These are phyloP conservation scores for Eurois occulta DNA, from an alignment of 2,888 invertebrate genomes.

Conservation along the genomic window DNA sequence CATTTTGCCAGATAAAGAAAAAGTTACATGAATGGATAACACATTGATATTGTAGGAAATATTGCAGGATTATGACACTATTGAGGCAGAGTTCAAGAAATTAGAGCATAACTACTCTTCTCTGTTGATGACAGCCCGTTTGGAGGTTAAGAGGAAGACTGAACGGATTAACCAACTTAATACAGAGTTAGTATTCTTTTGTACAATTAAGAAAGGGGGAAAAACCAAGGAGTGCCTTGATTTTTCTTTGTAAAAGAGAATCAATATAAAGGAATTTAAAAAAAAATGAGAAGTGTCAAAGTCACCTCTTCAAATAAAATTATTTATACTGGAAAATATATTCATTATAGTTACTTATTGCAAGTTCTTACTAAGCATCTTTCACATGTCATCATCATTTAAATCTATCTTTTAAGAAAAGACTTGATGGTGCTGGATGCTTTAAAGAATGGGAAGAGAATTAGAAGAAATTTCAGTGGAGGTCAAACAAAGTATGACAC, in stretches of 20 bases:
- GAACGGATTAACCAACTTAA: slow-evolving; percentile 81
- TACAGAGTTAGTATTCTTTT: slow-evolving; percentile 79
- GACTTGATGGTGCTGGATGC: slow-evolving; percentile 79
- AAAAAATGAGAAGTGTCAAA: not conserved
- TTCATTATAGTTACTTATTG: not conserved
- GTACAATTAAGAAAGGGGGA: not conserved
- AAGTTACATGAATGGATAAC: slow-evolving; percentile 76
- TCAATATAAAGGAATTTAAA: not conserved
- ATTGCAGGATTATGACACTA: slow-evolving; percentile 86
- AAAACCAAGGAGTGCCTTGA: not conserved
- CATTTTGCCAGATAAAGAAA: slow-evolving; percentile 17
- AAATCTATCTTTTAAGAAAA: slow-evolving; percentile 77
- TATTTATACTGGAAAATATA: not conserved
- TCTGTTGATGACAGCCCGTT: slow-evolving; percentile 82
- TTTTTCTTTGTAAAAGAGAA: not conserved
- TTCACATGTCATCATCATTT: slow-evolving; percentile 10
- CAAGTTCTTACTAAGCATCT: not conserved
- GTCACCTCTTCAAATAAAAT: not conserved
- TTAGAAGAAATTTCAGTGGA: slow-evolving; percentile 48
- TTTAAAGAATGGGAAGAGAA: slow-evolving; percentile 72
- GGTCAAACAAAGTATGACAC: slow-evolving; percentile 26
- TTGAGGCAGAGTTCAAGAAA: slow-evolving; percentile 79
- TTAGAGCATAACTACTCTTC: slow-evolving; percentile 84
- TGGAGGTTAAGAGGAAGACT: slow-evolving; percentile 85
- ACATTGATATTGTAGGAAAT: slow-evolving; percentile 87